phyloP scores from a whole-genome alignment of 2,113 vertebrate genomes.

The Tyto alba region DNA sequence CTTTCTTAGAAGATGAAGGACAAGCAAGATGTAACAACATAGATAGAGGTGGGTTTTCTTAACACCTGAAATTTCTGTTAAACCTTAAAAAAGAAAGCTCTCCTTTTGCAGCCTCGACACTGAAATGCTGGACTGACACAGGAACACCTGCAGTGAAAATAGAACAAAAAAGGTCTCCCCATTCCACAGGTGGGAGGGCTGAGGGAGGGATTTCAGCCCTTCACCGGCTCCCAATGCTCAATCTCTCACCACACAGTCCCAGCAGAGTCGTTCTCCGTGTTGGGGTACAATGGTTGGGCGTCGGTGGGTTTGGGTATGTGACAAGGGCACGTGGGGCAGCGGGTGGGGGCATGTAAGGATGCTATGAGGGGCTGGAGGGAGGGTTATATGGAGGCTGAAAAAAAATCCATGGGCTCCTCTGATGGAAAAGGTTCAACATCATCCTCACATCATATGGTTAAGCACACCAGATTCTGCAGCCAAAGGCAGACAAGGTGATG shows the following conservation, averaged over 20 bases:
- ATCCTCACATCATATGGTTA: not conserved
- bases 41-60: not conserved
- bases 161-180: not conserved
- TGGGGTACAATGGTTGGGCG: rapidly evolving
- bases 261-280: rapidly evolving
- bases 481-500: not conserved
- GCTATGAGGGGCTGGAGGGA: not conserved
- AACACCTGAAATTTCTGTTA: not conserved
- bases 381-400: not conserved
- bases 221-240: rapidly evolving
- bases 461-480: not conserved
- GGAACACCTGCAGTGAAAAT: not conserved
- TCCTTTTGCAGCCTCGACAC: not conserved
- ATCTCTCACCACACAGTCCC: not conserved
- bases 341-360: not conserved
- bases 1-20: not conserved
- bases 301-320: rapidly evolving
- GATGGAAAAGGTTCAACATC: not conserved
- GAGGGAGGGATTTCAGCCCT: not conserved
- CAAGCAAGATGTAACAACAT: not conserved
- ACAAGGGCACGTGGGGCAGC: rapidly evolving
- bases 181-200: rapidly evolving
- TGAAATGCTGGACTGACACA: not conserved
- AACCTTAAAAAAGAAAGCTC: not conserved
- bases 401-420: not conserved